Base-by-base conservation (phyloP, 2,113 vertebrate genomes). In the Anoplopoma fimbria region DNA sequence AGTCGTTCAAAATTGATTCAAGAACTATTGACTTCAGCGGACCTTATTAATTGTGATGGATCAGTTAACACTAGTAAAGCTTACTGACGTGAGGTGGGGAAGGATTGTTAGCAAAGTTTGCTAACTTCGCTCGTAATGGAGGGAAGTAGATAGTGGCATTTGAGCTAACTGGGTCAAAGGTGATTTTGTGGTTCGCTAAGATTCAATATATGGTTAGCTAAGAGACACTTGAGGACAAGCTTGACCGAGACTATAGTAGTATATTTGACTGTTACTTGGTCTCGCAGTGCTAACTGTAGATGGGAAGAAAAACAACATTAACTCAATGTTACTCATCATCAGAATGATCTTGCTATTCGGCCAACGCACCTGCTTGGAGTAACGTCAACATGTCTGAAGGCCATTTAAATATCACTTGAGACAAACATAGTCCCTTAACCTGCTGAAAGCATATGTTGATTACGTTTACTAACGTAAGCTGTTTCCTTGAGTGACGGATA, bases 151-250 rank as follows among this genome's bases (percentile, higher is more conserved):
- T 57, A 60, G 21, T 36, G 17, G n/a, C 15, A 29, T 61, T 29
- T n/a, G 69, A 13, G 58, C 49, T 2, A 79, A 87, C 27, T 87
- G 68, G 83, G 87, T 88, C 5, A 93, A 87, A 93, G 91, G 78
- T 92, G 51, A 83, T 1, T 13, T 19, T 10, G 3, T 7, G 19
- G 6, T 45, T 27, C 3, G 45, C 2, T 31, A 15, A 23, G 19
- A 23, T 33, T 29, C 4, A 68, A n/a, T 7, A 12, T 5, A 49
- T 21, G 15, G 1, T 62, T 9, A 34, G 38, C 4, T 17, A 15
- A 21, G 23, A 40, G 2, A 27, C 29, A 27, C 0, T 4, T 0
- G 3, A 65, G 6, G 23, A 14, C 4, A 8, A 3, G 23, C 12
- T 10, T n/a, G 1, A 42, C 1, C 10, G 14, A 53, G 2, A 12